Percentiles rank a stretch among this genome's conserved stretches.
phyloP scores from a whole-genome alignment of 2,113 vertebrate genomes.

The Pandion haliaetus region DNA sequence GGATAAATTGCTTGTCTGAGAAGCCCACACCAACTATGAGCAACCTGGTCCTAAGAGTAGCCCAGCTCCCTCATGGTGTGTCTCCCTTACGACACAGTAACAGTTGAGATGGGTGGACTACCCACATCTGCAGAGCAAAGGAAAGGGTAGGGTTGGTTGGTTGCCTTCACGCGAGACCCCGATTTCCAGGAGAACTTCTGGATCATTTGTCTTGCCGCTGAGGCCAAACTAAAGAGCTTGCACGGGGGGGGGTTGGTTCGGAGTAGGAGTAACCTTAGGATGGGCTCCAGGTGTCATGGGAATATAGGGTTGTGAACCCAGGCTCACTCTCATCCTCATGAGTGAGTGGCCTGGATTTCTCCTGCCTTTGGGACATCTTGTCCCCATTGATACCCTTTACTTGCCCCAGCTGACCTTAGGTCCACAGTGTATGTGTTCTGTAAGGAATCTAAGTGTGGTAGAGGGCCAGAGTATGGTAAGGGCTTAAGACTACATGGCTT shows the following conservation, averaged over 20 bases:
- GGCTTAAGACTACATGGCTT: not conserved
- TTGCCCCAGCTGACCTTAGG: not conserved
- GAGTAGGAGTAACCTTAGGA: not conserved
- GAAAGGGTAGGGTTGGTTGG: not conserved
- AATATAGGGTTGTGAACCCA: not conserved
- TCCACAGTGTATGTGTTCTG: no score
- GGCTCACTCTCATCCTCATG: not conserved
- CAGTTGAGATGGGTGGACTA: not conserved
- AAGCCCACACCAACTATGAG: not conserved
- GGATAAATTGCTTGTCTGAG: not conserved
- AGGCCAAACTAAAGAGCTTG: not conserved
- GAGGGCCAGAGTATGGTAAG: not conserved
- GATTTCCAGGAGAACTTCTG: not conserved
- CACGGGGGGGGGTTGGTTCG: fast-evolving
- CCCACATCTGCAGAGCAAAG: not conserved
- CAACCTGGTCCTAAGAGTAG: not conserved
- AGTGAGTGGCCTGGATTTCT: not conserved
- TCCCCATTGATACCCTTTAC: not conserved
- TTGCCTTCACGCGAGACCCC: not conserved
- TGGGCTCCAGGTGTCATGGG: not conserved
- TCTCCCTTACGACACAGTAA: not conserved
- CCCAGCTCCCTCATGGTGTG: not conserved
- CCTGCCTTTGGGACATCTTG: not conserved
- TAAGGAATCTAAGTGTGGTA: not conserved
- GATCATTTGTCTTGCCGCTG: not conserved